phyloP scores from a whole-genome alignment of 53 echinoderm and acorn worm genomes.

The Luidia sarsii region DNA sequence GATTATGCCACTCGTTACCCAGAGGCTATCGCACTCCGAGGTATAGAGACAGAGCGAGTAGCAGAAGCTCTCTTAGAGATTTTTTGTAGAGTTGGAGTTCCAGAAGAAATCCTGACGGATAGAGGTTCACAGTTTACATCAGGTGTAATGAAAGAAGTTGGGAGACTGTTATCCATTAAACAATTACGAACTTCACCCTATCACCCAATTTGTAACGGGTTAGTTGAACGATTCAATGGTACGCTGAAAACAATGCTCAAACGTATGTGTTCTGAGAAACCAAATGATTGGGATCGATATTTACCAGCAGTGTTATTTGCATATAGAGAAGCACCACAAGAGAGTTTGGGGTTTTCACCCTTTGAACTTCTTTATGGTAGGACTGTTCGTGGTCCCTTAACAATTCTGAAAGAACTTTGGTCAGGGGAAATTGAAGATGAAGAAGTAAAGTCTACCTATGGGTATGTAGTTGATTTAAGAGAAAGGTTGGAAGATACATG shows the following conservation, averaged over 20 bases:
- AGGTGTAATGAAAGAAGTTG: not conserved
- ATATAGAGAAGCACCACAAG: constrained; percentile 46
- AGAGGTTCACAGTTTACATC: constrained; percentile 11
- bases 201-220: constrained; percentile 50
- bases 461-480: constrained; percentile 57
- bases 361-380: too few species aligned
- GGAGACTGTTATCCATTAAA: not conserved
- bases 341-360: constrained; percentile 39
- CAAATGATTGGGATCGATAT: constrained; percentile 49
- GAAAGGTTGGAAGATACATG: constrained; percentile 50
- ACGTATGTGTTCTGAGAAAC: constrained; percentile 34
- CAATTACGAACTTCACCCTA: constrained; percentile 33
- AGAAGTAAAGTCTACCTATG: constrained; percentile 48
- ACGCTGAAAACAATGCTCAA: constrained; percentile 44
- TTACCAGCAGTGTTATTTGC: constrained; percentile 43
- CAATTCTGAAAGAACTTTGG: constrained; percentile 58
- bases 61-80: constrained; percentile 14
- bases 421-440: constrained; percentile 18
- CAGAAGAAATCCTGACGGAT: constrained; percentile 15
- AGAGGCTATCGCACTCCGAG: constrained; percentile 6
- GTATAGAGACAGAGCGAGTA: constrained; percentile 9
- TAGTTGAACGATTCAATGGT: constrained; percentile 43
- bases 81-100: too few species aligned
- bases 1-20: too few species aligned
- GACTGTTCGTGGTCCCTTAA: constrained; percentile 40